Evolutionary conservation across 2,113 vertebrate genomes (phyloP).

Genomic region (Nematolebias whitei): DNA sequence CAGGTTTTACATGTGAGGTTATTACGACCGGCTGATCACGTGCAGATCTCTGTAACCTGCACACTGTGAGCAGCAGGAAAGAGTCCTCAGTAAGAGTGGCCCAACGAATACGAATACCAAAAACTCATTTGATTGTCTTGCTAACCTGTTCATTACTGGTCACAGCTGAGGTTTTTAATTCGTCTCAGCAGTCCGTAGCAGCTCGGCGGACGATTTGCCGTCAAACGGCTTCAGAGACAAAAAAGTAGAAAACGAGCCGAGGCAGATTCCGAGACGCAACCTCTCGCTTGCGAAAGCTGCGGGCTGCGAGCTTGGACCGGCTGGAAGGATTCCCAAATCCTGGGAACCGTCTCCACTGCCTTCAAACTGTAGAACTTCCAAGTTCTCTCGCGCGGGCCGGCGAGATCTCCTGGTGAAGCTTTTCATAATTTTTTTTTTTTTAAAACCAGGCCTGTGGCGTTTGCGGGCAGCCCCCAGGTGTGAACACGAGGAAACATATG

Average conservation of each 20-base stretch:
- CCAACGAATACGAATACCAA: neutral
- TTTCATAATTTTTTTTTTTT: no score
- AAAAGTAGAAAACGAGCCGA: neutral
- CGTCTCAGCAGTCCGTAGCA: conserved; percentile 2
- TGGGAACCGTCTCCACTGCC: neutral
- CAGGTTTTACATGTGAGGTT: no score
- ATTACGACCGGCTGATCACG: no score
- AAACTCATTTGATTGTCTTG: conserved; percentile 5
- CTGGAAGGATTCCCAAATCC: conserved; percentile 2
- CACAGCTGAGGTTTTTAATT: conserved; percentile 22
- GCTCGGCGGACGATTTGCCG: conserved; percentile 22
- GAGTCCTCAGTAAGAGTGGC: neutral
- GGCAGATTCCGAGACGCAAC: neutral
- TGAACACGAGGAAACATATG: conserved; percentile 45
- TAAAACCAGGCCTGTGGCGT: conserved; percentile 7
- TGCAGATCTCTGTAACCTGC: no score
- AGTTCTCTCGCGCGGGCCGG: conserved; percentile 1
- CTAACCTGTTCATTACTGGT: conserved; percentile 15
- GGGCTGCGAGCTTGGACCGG: neutral
- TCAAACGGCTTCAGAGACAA: conserved; percentile 19
- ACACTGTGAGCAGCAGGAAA: no score
- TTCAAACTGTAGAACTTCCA: conserved; percentile 6
- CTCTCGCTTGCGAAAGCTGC: conserved; percentile 9
- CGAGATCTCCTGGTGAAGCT: neutral
- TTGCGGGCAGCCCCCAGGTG: conserved; percentile 52